Evolutionary conservation across 1,140 invertebrate species (phyloP), one percentile per base, ranked within the genome.

Genomic region (Drosophila pruinosa): DNA sequence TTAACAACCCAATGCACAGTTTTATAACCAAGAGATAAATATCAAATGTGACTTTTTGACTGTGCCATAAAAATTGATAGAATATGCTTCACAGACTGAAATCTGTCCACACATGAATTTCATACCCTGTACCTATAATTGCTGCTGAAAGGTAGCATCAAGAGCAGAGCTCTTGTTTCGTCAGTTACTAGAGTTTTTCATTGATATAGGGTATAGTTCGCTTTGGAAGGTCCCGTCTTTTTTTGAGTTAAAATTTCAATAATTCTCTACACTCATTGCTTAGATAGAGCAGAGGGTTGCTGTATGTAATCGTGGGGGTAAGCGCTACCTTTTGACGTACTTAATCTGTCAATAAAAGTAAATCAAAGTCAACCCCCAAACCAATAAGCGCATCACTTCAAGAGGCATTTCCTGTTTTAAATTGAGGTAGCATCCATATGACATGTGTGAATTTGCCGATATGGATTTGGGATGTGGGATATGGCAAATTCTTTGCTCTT

Each of bases 281-380:
- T 64, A 77, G 61, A 58, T 53, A 72, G 53, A 53, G 62, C 47
- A 53, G 64, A 75, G 77, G 77, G 78, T 72, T 52, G 59, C 65
- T 76, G 28, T 58, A 71, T 54, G 22, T 17, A 36, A 31, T 43
- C 36, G 21, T 12, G 58, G 36, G 56, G 62, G 61, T 56, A 31
- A 59, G 58, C 83, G 82, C 64, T 88, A 88, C 82, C 82, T 86
- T 86, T 82, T 88, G 79, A 79, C 71, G 81, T 77, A 71, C 75
- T 83, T 89, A 90, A 89, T 88, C 81, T 90, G 88, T 79, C 88
- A 89, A 89, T 89, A 89, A 89, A 89, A 89, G 88, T 89, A 89
- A 89, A 89, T 89, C 88, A 89, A 89, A 89, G 82, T 78, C 72
- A 80, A 75, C 76, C 77, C 63, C 81, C 76, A 59, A 73, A 64